Conservation (phyloP, 2,797 vertebrate genomes). For the Oryzias sinensis region DNA sequence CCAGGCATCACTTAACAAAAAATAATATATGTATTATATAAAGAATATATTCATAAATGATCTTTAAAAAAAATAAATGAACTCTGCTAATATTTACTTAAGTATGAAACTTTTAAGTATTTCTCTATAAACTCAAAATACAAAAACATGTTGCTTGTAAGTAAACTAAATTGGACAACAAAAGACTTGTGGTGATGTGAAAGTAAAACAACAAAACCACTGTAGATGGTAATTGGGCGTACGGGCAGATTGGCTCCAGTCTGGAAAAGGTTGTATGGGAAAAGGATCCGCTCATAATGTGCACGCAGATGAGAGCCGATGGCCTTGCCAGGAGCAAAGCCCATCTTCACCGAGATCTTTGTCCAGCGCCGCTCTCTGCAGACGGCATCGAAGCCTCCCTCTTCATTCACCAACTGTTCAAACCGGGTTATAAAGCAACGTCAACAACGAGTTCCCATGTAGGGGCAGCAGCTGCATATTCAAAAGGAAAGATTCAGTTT, state of each 20-base stretch:
- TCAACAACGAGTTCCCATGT: background rate
- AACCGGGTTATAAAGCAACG: background rate
- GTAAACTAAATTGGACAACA: too few relatives aligned
- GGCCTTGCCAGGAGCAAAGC: conserved; percentile 94
- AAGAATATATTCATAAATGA: too few relatives aligned
- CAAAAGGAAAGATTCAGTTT: background rate
- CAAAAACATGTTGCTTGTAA: too few relatives aligned
- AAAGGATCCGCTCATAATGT: conserved; percentile 94
- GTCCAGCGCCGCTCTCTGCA: conserved; percentile 97
- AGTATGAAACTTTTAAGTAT: too few relatives aligned
- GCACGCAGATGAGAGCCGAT: conserved; percentile 94
- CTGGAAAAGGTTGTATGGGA: conserved; percentile 95
- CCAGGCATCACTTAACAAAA: background rate
- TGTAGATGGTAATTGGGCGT: conserved; percentile 47
- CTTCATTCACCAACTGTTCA: conserved; percentile 90
- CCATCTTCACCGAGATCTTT: conserved; percentile 94
- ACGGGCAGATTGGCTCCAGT: conserved; percentile 89
- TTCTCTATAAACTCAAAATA: too few relatives aligned
- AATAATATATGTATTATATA: background rate
- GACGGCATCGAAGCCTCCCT: conserved; percentile 92
- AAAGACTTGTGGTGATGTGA: too few relatives aligned
- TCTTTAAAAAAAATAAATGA: too few relatives aligned
- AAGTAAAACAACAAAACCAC: background rate
- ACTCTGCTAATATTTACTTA: too few relatives aligned
- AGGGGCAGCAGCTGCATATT: background rate